phyloP scores from a whole-genome alignment of 2,888 invertebrate genomes.

The Agrilus biguttatus region DNA sequence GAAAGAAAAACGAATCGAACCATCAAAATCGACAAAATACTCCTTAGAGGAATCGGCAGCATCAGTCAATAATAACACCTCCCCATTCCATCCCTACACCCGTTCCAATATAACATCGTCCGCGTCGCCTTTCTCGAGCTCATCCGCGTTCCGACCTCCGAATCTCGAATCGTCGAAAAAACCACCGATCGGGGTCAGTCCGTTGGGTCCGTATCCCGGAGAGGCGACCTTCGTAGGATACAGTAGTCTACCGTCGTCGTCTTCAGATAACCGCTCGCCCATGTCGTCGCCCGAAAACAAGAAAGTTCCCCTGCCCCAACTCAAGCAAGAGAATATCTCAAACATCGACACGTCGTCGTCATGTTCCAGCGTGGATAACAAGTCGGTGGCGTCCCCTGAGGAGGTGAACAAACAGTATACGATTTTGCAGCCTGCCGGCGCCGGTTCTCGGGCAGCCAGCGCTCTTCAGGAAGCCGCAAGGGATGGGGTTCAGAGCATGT shows the following conservation, averaged over 20 bases:
- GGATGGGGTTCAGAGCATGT: conserved; percentile 48
- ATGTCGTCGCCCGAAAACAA: conserved; percentile 33
- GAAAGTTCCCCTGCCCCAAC: conserved; percentile 30
- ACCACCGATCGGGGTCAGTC: conserved; percentile 22
- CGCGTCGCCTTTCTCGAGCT: conserved; percentile 52
- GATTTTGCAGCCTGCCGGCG: conserved; percentile 70
- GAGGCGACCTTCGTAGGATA: conserved; percentile 63
- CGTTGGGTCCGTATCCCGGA: conserved; percentile 47
- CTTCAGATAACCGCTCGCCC: conserved; percentile 45
- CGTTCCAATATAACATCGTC: conserved; percentile 31
- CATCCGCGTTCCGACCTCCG: conserved; percentile 68
- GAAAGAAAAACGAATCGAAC: conserved; percentile 36
- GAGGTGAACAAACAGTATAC: conserved; percentile 67
- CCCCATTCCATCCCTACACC: conserved; percentile 24
- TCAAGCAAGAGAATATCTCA: conserved; percentile 25
- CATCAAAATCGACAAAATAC: conserved; percentile 28
- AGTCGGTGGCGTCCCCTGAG: conserved; percentile 27
- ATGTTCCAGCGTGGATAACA: conserved; percentile 12
- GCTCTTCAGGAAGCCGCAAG: conserved; percentile 60
- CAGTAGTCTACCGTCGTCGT: conserved; percentile 30
- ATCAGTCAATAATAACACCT: conserved; percentile 4
- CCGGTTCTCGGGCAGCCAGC: conserved; percentile 66
- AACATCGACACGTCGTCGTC: conserved; percentile 18
- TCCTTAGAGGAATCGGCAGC: conserved; percentile 8
- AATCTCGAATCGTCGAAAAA: conserved; percentile 23